Conservation (phyloP, 2,113 vertebrate species). For the Stomatorhinus ivindoensis region DNA sequence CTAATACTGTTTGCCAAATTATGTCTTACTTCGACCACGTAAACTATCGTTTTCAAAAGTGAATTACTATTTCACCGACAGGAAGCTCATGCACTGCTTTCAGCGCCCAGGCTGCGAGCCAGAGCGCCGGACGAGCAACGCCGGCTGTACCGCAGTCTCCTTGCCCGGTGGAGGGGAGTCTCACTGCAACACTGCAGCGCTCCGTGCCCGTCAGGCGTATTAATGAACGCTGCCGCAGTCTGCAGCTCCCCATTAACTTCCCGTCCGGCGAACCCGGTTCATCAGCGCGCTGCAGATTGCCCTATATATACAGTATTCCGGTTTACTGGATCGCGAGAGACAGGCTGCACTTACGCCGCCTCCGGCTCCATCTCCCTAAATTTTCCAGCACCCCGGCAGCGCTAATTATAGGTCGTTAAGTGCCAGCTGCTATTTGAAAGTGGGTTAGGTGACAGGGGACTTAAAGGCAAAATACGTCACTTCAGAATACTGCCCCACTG, state of each 20-base stretch:
- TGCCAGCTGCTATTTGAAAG: conserved; percentile 1
- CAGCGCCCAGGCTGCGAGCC: neutral
- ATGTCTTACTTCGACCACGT: neutral
- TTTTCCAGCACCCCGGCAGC: neutral
- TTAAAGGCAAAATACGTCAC: neutral
- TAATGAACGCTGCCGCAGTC: neutral
- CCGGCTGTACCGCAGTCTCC: neutral
- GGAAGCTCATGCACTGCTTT: neutral
- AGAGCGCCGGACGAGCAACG: neutral
- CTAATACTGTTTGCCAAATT: neutral
- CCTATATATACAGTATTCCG: conserved; percentile 14
- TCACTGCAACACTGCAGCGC: neutral
- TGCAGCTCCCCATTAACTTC: neutral
- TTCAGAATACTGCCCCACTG: neutral
- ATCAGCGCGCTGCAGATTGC: neutral
- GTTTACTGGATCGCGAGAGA: neutral
- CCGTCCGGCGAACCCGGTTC: neutral
- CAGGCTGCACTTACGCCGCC: neutral
- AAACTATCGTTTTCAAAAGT: neutral
- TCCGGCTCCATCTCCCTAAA: conserved; percentile 4
- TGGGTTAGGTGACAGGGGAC: conserved; percentile 21
- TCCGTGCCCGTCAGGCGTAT: neutral
- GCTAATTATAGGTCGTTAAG: conserved; percentile 13
- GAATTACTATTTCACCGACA: neutral
- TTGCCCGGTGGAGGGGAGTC: neutral